Base-by-base conservation (phyloP, 2,797 vertebrate species). In the Cyclopterus lumpus region DNA sequence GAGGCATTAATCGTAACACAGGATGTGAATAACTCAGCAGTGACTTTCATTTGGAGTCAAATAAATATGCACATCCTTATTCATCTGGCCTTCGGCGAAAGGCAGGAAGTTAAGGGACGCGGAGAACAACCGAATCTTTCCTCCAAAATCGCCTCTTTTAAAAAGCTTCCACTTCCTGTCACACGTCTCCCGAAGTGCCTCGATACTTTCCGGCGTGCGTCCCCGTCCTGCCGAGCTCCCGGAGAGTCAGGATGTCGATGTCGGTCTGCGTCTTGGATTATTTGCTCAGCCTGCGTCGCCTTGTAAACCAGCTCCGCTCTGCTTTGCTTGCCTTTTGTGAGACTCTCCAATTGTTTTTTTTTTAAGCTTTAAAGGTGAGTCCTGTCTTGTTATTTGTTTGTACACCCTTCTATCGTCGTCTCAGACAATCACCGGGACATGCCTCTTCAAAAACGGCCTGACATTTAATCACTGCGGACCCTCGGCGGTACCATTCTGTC, bases 391-490 rank as follows among this genome's bases (percentile, higher is more conserved):
- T 71, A 63, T 71, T 36, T 73, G 75, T 64, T 80, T 88, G 87
- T 82, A 73, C 76, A 67, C 57, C 63, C 78, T 66, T 70, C 77
- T 40, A 28, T 67, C 58, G 85, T 51, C 71, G 40, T 80, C 79
- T 84, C 73, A 88, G 71, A 89, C 86, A 88, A 86, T 89, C 89
- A 87, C 73, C 48, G 14, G 72, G 78, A 90, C 78, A 63, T 80
- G 82, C 73, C 75, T 82, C 85, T 48, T 88, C 79, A 86, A 81
- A n/a, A 89, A 77, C n/a, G 75, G 55, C 71, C 74, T 88, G 89
- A 89, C 86, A 86, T 89, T 90, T 90, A 91, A 90, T 91, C 91
- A 91, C 80, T 67, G 87, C 36, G 68, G 84, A 77, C 30, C 86
- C 91, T 84, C 89, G 16, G 89, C 83, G 86, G 90, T 71, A 81